Base-by-base conservation (phyloP, 2,797 vertebrate genomes). In the Rallus crepitans region DNA sequence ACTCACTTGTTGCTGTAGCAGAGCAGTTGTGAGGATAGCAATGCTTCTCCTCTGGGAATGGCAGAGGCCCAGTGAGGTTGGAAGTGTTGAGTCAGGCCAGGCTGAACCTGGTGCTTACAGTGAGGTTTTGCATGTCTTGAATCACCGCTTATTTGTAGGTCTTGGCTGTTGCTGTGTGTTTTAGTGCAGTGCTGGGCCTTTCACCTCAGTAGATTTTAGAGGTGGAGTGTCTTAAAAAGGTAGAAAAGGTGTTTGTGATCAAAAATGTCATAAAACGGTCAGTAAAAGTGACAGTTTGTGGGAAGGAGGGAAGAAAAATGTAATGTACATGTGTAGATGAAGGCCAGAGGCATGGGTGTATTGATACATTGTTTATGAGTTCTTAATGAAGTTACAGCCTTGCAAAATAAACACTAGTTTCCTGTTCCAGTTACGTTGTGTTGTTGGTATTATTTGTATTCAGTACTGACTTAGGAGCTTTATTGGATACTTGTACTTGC, bases 81-180 rank as follows among this genome's bases (percentile, higher is more conserved):
- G 12, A 61, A 30, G 6, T 33, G 48, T 6, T 47, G 57, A 20
- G 20, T 50, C 12, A 73, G 37, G 33, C 15, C 37, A 20, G 73
- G 35, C n/a, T 70, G 42, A 53, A 33, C 53, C 30, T 60, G 3
- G 3, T 17, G 9, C 8, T 63, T n/a, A 6, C 6, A 10, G 35
- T 40, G 13, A n/a, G 11, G 0, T 5, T 37, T 45, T 70, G 48
- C 13, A 2, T 3, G 1, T 17, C 59, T 65, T 37, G 18, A 61
- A 35, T 81, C 6, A 6, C 6, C 28, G 0, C 53, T 31, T 60
- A 11, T 79, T 60, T 82, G 53, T 69, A 57, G 4, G 25, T 63
- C 35, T 50, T 53, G 28, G n/a, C 18, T 81, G 15, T 83, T 11
- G 1, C 15, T 27, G 4, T 14, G 4, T 66, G 21, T 82, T 73